Evolutionary conservation across 30 jellyfish, hydroid and myxozoan species (phyloP), one percentile per base, ranked within the genome.

Genomic region (Turritopsis dohrnii): DNA sequence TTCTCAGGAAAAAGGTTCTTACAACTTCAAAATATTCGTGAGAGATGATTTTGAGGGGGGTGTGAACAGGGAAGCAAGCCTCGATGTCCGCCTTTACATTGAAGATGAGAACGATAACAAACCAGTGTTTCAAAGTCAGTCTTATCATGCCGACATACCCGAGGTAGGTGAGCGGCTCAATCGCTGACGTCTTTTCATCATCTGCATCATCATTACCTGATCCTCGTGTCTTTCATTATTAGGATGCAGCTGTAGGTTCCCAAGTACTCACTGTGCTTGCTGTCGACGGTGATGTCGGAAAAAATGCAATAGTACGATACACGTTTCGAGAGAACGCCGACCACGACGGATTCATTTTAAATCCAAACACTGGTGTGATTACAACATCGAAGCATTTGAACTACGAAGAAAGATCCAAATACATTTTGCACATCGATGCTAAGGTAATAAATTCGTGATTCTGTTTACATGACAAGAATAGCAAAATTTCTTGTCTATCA

Each of bases 41-140:
- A 41, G 54, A 23, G 87, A 80, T 53, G 53, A 53, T 21, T 80
- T 80, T 65, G 87, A 80, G 65, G 83, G 87, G 17, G 87, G 87
- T 31, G 28, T 53, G 21, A 65, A 80, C 65, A 28, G 87, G 18
- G 87, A 80, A 65, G 77, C 87, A 17, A 18, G 54, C 54, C 82
- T 80, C 28, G 79, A 80, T 71, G 87, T 80, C 29, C 29, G 53
- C 24, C 87, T 80, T 80, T 65, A 65, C 28, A 80, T 92, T 52
- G 54, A 66, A 25, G 97, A 92, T 84, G 76, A 29, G 13, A 92
- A 92, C 75, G 97, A 92, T 80, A 92, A 92, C 74, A 41, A 16
- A 28, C 97, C 97, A 21, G 66, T 65, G 19, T 92, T 87, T 66
- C 75, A 75, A 60, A 84, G 76, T 24, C 75, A 82, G 1, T 74